Percentiles rank a stretch among this genome's conserved stretches.
These are phyloP conservation scores for Apistogramma diplotaenia DNA, from an alignment of 2,113 vertebrate species.

Conservation along the genomic window DNA sequence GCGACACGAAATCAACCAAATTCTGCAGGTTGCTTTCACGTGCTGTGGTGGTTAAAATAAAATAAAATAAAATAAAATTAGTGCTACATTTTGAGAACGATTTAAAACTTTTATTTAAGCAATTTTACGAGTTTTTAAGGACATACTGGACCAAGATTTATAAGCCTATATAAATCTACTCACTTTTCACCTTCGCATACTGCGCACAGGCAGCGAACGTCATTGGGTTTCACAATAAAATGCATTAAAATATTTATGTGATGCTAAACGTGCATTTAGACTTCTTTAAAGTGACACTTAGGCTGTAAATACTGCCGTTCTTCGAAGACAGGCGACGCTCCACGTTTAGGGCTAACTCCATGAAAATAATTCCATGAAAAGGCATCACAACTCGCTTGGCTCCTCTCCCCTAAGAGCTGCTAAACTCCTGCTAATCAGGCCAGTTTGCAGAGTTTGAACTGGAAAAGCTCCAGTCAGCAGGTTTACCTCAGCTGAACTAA, in stretches of 20 bases:
- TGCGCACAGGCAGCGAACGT: background rate
- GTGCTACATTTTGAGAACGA: background rate
- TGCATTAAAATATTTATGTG: background rate
- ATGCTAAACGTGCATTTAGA: background rate
- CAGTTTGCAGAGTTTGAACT: constrained; percentile 56
- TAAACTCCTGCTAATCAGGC: constrained; percentile 39
- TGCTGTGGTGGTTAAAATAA: background rate
- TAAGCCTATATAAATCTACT: no score
- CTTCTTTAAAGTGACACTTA: background rate
- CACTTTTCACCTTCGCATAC: background rate
- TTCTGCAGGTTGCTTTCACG: background rate
- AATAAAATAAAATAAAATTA: no score
- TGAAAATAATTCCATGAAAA: constrained; percentile 6
- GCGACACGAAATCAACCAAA: background rate
- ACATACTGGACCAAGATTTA: background rate
- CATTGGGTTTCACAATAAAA: background rate
- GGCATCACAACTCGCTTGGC: constrained; percentile 17
- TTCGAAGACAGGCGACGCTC: background rate
- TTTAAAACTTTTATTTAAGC: background rate
- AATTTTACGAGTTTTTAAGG: background rate
- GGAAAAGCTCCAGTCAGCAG: constrained; percentile 52
- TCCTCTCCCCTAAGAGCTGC: background rate
- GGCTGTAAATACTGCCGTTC: background rate
- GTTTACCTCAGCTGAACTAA: constrained; percentile 62
- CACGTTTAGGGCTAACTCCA: background rate